Percentiles rank a stretch among this genome's conserved stretches.
Conservation (phyloP, 2,113 vertebrate genomes). For the Salvelinus sp. region DNA sequence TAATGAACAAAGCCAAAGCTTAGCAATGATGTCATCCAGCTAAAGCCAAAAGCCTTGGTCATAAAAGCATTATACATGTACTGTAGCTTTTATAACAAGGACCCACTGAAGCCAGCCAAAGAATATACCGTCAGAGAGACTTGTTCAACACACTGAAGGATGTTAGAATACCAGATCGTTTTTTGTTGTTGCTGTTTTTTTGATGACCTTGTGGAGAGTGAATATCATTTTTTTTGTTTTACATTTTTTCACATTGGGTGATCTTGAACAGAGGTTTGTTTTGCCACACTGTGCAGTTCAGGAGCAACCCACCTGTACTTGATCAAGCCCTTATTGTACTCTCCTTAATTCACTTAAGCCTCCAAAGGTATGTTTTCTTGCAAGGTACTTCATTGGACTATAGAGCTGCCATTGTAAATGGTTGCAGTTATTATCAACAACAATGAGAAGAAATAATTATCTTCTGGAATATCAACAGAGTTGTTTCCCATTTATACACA, state of each 20-base stretch:
- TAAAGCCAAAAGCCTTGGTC: not conserved
- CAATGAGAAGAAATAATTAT: too few species aligned
- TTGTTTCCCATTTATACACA: slow-evolving; percentile 40
- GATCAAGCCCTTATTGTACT: slow-evolving; percentile 16
- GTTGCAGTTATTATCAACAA: slow-evolving; percentile 34
- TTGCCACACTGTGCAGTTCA: slow-evolving; percentile 7
- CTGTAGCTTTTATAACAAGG: too few species aligned
- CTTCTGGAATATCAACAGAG: slow-evolving; percentile 12
- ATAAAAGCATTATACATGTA: slow-evolving; percentile 1
- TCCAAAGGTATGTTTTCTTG: slow-evolving; percentile 37
- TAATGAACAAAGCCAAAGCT: not conserved
- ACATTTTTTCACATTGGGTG: not conserved
- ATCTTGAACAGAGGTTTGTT: slow-evolving; percentile 16
- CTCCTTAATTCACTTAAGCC: slow-evolving; percentile 27
- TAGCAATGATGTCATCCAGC: slow-evolving; percentile 9
- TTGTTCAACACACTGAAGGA: too few species aligned
- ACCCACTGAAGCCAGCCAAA: not conserved
- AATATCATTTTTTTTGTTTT: not conserved
- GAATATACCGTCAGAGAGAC: not conserved
- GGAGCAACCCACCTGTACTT: not conserved
- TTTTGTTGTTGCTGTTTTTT: not conserved
- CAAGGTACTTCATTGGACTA: slow-evolving; percentile 6
- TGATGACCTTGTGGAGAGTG: not conserved
- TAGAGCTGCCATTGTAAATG: slow-evolving; percentile 16
- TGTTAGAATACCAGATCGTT: slow-evolving; percentile 1